Evolutionary conservation across 2,797 vertebrate species (phyloP), one percentile per base, ranked within the genome.

Genomic region (Channallabes apus): DNA sequence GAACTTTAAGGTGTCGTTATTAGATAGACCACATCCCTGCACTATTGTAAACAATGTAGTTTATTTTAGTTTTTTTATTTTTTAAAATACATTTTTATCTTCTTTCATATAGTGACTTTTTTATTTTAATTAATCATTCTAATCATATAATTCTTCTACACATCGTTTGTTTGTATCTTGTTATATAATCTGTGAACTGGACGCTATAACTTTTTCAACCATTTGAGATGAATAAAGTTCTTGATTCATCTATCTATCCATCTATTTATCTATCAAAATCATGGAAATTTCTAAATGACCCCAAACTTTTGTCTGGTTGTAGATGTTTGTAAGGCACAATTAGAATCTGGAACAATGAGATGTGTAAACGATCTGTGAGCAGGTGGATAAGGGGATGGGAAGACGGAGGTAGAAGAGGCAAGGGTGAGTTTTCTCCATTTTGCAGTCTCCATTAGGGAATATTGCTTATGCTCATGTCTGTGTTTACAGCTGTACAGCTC

Each of bases 401-500:
- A 56, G 24, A 27, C 3, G 6, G 14, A 27, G 7, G 46, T 75
- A 75, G 27, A 20, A 56, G 73, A 58, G 54, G 11, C 17, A 2
- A 76, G 27, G 15, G 15, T 77, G 54, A 35, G 27, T 76, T 76
- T 58, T 9, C 22, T 76, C 27, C 27, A 8, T 46, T 76, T 18
- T 20, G 51, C 54, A 58, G 18, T 76, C n/a, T 76, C 73, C 3
- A 4, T 17, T 58, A 8, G 73, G 54, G 51, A 76, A 58, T 76
- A 76, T 22, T 17, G 56, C 15, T 29, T 17, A 3, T 56, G 73
- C 17, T 29, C 51, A 35, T 29, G 58, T 27, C 75, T 58, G 54
- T 59, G 54, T 77, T 77, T 58, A 77, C 9, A 59, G 27, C 54
- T 32, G n/a, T n/a, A 77, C 54, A 77, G 75, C 18, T 77, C 58